Base-by-base conservation (phyloP, 2,797 vertebrate genomes). In the Semaprochilodus insignis region DNA sequence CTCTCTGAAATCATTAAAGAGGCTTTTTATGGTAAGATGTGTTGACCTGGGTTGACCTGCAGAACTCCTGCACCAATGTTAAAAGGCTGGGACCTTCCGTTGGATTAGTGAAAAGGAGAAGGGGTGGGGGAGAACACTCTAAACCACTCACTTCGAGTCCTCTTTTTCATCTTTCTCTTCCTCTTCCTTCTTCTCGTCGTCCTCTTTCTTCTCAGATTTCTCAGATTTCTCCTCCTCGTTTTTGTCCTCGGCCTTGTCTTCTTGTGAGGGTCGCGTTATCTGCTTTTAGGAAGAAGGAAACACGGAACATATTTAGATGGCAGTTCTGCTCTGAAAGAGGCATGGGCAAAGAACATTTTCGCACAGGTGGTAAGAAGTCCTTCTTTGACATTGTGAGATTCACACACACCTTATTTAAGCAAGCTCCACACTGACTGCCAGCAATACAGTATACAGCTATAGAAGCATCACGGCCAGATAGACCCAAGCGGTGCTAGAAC, bases 111-210 rank as follows among this genome's bases (percentile, higher is more conserved):
- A 44, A 0, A 1, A 31, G 40, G 40, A 44, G 8, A 44, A 44
- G 31, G 3, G 31, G 31, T 31, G 31, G 31, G 8, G 40, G 40
- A 44, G 5, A 44, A 44, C 40, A 31, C 3, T 31, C 5, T 44
- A 44, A 48, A 10, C n/a, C 75, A 87, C 95, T 95, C 89, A 98
- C 97, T 97, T 98, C 77, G 96, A 95, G 75, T 99, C 97, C 87
- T 99, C 98, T 88, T 97, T 99, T 88, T 99, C 98, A 93, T 99
- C 98, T 93, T 99, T 99, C 93, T 99, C 98, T 92, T 99, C 98
- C 93, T 99, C 97, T 88, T 99, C 97, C 94, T 97, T 99, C 92
- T 97, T 98, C 92, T 99, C 98, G 54, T 96, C 95, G 82, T 99
- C 98, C 90, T 99, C 98, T 94, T 97, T 99, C 94, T 98, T 99